A percentile compares a stretch with the other conserved stretches of the same genome.
These are phyloP conservation scores for Cephus runcator DNA, from an alignment of 2,888 invertebrate genomes.

Conservation along the genomic window DNA sequence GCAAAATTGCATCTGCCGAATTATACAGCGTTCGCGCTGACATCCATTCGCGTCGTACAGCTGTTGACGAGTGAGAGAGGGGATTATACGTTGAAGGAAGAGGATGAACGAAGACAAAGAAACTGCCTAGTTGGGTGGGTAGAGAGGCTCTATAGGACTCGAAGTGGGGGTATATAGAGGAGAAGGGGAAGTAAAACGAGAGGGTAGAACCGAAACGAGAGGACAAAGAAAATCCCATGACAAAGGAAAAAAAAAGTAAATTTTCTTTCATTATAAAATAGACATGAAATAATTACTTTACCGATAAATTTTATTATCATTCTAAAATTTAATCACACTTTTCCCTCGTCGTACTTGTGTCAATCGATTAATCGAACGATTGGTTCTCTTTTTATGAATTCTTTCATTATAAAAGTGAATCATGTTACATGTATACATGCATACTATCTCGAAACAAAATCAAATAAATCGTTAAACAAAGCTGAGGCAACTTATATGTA, in stretches of 20 bases:
- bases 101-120: conserved; percentile 21
- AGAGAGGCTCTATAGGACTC: conserved; percentile 10
- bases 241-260: conserved; percentile 22
- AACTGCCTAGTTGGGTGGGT: conserved; percentile 2
- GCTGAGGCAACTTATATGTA: background rate
- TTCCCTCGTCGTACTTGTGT: background rate
- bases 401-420: background rate
- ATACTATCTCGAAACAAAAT: background rate
- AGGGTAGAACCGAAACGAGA: conserved; percentile 14
- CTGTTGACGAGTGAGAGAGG: conserved; percentile 21
- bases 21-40: conserved; percentile 32
- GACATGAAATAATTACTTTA: background rate
- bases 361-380: background rate
- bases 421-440: too few relatives aligned
- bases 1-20: conserved; percentile 1
- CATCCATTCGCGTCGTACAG: conserved; percentile 35
- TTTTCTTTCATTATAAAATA: background rate
- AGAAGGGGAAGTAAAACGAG: conserved; percentile 10
- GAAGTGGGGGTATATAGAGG: conserved; percentile 20
- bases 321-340: background rate
- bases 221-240: conserved; percentile 18
- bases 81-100: conserved; percentile 1
- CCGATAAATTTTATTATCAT: background rate
- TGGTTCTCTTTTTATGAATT: background rate
- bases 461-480: background rate